A percentile compares a stretch with the other conserved stretches of the same genome.
phyloP scores from a whole-genome alignment of 2,797 vertebrate species.

The Sebastes minor region DNA sequence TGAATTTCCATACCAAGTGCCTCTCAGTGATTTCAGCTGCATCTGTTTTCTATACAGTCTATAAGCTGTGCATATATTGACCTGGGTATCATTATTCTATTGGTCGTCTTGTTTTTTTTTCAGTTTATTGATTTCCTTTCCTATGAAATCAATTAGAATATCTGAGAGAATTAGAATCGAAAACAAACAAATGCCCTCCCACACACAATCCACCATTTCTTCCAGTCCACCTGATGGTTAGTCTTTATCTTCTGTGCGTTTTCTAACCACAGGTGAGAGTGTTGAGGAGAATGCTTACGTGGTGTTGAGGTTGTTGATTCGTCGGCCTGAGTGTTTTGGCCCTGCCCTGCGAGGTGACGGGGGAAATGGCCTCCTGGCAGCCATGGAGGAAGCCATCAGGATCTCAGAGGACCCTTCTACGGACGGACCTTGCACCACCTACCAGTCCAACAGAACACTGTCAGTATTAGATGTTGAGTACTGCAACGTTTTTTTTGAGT shows the following conservation, averaged over 20 bases:
- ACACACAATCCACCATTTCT: not conserved
- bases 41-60: not conserved
- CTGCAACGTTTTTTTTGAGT: not conserved
- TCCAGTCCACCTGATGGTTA: not conserved
- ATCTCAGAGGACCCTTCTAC: slow-evolving; percentile 90
- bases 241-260: not conserved
- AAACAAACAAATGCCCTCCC: not conserved
- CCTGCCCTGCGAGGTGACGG: slow-evolving; percentile 92
- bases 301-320: slow-evolving; percentile 92
- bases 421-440: slow-evolving; percentile 84
- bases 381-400: slow-evolving; percentile 92
- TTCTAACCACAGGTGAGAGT: slow-evolving; percentile 86
- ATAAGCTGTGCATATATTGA: not conserved
- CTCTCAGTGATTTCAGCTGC: not conserved
- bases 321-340: slow-evolving; percentile 94
- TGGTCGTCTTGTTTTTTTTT: not conserved
- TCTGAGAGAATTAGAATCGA: not conserved
- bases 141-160: not conserved
- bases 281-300: slow-evolving; percentile 96
- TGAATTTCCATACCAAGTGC: not conserved
- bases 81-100: not conserved
- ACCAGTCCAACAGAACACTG: slow-evolving; percentile 84
- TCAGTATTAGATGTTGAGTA: slow-evolving; percentile 43
- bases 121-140: not conserved
- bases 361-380: slow-evolving; percentile 90